These are phyloP conservation scores for Hippopotamus amphibius DNA, from an alignment of 2,113 vertebrate species.

Conservation along the genomic window DNA sequence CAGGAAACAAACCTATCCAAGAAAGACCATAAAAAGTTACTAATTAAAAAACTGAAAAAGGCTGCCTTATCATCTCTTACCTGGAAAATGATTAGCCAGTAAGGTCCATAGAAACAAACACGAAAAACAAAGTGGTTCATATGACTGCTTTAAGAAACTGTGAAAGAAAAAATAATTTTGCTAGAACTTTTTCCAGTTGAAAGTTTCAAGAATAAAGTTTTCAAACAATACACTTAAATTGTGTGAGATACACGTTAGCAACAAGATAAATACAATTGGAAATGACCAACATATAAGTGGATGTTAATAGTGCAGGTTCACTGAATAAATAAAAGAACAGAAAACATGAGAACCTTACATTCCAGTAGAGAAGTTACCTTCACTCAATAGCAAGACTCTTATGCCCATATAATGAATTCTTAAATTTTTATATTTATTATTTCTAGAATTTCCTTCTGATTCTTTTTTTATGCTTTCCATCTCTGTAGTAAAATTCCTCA, in stretches of 20 bases:
- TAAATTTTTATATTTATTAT: constrained; percentile 3
- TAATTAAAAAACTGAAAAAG: neutral
- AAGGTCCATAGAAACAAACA: neutral
- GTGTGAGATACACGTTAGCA: neutral
- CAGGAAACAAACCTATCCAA: neutral
- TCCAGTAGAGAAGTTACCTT: neutral
- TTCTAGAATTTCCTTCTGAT: constrained; percentile 7
- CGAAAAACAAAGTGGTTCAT: neutral
- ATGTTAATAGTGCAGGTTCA: neutral
- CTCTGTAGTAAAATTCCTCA: neutral
- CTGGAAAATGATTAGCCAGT: neutral
- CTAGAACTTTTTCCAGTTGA: neutral
- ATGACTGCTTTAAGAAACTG: neutral
- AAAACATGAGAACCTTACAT: neutral
- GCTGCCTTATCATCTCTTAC: neutral
- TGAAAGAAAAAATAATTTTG: neutral
- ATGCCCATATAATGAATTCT: neutral
- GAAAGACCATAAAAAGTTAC: constrained; percentile 1
- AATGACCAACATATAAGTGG: neutral
- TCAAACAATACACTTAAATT: constrained; percentile 35
- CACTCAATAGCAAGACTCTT: neutral
- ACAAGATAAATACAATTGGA: neutral
- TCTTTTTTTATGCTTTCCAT: neutral
- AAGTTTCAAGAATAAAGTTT: constrained; percentile 13
- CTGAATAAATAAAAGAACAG: neutral